phyloP scores from a whole-genome alignment of 2,888 invertebrate species.

The Lymantria dispar region DNA sequence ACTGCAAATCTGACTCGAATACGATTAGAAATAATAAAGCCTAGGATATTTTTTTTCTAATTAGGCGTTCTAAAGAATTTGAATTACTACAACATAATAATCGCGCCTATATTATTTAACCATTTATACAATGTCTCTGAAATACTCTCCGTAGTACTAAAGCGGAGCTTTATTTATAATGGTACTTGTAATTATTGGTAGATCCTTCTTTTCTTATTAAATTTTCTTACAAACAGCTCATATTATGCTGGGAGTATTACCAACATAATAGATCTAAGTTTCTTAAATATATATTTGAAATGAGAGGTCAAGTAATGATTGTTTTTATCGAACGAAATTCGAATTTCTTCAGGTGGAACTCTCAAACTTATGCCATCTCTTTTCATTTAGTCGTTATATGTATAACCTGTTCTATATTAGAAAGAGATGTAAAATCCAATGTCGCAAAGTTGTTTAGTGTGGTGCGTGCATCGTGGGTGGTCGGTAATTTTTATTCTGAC shows the following conservation, averaged over 20 bases:
- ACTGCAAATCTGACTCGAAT: too few relatives aligned
- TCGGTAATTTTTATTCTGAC: constrained; percentile 64
- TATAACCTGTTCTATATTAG: constrained; percentile 10
- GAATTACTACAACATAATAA: too few relatives aligned
- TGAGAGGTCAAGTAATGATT: constrained; percentile 31
- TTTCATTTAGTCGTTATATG: constrained; percentile 8
- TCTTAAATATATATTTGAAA: constrained; percentile 23
- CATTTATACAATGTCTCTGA: too few relatives aligned
- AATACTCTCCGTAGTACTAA: not conserved
- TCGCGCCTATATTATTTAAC: too few relatives aligned
- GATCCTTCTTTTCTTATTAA: constrained; percentile 8
- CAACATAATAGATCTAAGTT: constrained; percentile 23
- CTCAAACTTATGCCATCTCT: constrained; percentile 18
- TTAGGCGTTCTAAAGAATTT: too few relatives aligned
- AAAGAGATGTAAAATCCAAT: constrained; percentile 13
- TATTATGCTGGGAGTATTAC: constrained; percentile 18
- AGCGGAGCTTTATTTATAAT: constrained; percentile 5
- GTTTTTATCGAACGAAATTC: constrained; percentile 31
- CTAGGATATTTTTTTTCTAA: too few relatives aligned
- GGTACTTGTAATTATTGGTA: fast-evolving
- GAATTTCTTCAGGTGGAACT: constrained; percentile 10
- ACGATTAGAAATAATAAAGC: too few relatives aligned
- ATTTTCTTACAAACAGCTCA: constrained; percentile 9
- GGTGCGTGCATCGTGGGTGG: constrained; percentile 65
- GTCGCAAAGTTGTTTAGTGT: constrained; percentile 24